Evolutionary conservation across 2,888 invertebrate genomes (phyloP).

Genomic region (Dolichomitus sp.): DNA sequence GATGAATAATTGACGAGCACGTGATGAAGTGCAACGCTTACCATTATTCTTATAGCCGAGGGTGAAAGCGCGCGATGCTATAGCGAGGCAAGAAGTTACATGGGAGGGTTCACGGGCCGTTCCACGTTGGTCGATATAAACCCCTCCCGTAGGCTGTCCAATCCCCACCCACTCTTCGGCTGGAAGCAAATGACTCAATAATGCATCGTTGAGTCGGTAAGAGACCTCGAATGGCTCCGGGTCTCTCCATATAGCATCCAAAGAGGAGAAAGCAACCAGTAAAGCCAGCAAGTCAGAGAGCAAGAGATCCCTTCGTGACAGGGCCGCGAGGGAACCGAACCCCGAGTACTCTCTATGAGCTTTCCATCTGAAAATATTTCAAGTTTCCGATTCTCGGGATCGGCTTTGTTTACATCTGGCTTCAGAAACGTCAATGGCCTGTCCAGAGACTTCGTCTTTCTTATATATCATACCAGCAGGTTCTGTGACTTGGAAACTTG

Average conservation of each 20-base stretch:
- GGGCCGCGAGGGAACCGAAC: constrained; percentile 47
- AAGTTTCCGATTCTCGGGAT: constrained; percentile 38
- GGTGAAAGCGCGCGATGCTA: constrained; percentile 40
- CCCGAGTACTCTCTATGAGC: constrained; percentile 48
- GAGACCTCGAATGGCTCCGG: constrained; percentile 51
- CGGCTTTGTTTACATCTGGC: constrained; percentile 16
- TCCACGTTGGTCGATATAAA: constrained; percentile 22
- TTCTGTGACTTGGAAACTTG: too few relatives aligned
- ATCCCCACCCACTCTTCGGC: constrained; percentile 41
- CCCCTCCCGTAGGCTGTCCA: constrained; percentile 1
- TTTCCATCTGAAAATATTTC: constrained; percentile 23
- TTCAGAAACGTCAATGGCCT: constrained; percentile 26
- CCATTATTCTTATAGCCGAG: constrained; percentile 60
- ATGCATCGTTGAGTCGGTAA: constrained; percentile 64
- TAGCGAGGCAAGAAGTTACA: neutral
- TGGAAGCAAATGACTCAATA: constrained; percentile 67
- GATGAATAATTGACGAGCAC: constrained; percentile 65
- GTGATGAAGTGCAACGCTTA: constrained; percentile 66
- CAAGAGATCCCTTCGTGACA: constrained; percentile 17
- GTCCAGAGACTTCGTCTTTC: constrained; percentile 3
- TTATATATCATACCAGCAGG: neutral
- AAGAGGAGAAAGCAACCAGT: constrained; percentile 30
- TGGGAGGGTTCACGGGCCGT: constrained; percentile 2
- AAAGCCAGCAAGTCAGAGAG: constrained; percentile 28
- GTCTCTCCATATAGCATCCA: constrained; percentile 21